Evolutionary conservation across 1,140 invertebrate species (phyloP).

Genomic region (Neomicropteryx cornuta): DNA sequence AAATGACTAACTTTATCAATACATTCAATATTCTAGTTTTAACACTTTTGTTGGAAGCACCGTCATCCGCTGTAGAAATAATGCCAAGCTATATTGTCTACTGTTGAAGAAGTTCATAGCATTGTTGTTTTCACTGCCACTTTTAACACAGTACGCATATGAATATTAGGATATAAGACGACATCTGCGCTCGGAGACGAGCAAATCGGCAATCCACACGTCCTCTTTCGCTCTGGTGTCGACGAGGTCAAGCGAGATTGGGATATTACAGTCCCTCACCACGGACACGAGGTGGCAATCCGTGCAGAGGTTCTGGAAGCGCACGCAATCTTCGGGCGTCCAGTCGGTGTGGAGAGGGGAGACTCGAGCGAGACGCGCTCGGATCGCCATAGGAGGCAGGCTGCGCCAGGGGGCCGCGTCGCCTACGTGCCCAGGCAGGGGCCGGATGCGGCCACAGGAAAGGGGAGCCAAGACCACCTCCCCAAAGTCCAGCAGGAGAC

Average conservation of each 20-base stretch:
- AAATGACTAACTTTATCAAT: no score
- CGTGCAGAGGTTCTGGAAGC: conserved; percentile 45
- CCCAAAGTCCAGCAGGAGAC: conserved; percentile 35
- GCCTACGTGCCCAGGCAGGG: conserved; percentile 18
- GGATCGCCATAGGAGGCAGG: conserved; percentile 33
- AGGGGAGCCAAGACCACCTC: conserved; percentile 26
- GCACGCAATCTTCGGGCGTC: conserved; percentile 42
- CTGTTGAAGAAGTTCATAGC: neutral
- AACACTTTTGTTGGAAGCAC: neutral
- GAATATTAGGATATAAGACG: conserved; percentile 12
- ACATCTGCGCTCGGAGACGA: conserved; percentile 39
- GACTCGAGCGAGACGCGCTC: conserved; percentile 40
- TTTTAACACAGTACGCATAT: neutral
- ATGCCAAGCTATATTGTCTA: neutral
- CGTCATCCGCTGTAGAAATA: neutral
- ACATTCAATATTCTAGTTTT: no score
- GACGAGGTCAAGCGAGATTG: conserved; percentile 41
- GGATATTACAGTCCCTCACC: conserved; percentile 33
- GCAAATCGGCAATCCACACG: conserved; percentile 37
- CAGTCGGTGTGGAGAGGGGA: conserved; percentile 44
- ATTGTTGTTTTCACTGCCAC: neutral
- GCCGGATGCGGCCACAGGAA: no score
- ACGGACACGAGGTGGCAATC: conserved; percentile 42
- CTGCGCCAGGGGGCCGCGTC: conserved; percentile 21
- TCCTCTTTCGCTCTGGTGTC: conserved; percentile 41